Evolutionary conservation across 2,797 vertebrate genomes (phyloP).

Genomic region (Acropternis orthonyx): DNA sequence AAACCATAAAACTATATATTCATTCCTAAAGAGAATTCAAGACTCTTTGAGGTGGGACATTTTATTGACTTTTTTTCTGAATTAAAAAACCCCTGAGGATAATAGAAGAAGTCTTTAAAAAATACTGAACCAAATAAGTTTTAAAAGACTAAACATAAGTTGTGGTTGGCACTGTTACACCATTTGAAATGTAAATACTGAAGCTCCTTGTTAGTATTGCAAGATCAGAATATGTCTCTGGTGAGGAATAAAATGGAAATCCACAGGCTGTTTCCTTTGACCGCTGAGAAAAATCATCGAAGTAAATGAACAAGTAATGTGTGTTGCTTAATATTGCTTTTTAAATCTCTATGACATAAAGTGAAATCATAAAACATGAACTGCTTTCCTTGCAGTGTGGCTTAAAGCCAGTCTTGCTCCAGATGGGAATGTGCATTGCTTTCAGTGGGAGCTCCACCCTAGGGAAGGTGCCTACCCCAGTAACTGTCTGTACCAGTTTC

Average conservation of each 20-base stretch:
- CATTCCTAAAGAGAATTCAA: background rate
- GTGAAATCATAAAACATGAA: background rate
- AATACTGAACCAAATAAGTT: background rate
- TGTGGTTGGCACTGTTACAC: background rate
- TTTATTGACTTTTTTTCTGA: background rate
- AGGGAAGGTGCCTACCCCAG: background rate
- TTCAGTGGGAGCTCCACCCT: background rate
- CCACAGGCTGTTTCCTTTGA: background rate
- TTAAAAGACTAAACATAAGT: background rate
- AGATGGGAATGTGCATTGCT: background rate
- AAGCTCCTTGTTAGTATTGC: background rate
- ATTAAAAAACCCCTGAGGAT: background rate
- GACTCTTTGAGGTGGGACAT: background rate
- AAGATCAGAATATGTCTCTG: background rate
- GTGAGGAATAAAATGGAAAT: background rate
- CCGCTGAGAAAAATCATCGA: background rate
- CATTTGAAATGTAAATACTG: background rate
- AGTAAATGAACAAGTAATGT: background rate
- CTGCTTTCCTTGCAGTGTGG: background rate
- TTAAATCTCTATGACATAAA: background rate
- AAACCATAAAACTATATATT: background rate
- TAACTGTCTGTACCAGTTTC: background rate
- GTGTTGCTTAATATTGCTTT: background rate
- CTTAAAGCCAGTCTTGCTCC: background rate
- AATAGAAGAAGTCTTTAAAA: background rate